Evolutionary conservation across 2,797 vertebrate species (phyloP).

Genomic region (Gallinago solitaria): DNA sequence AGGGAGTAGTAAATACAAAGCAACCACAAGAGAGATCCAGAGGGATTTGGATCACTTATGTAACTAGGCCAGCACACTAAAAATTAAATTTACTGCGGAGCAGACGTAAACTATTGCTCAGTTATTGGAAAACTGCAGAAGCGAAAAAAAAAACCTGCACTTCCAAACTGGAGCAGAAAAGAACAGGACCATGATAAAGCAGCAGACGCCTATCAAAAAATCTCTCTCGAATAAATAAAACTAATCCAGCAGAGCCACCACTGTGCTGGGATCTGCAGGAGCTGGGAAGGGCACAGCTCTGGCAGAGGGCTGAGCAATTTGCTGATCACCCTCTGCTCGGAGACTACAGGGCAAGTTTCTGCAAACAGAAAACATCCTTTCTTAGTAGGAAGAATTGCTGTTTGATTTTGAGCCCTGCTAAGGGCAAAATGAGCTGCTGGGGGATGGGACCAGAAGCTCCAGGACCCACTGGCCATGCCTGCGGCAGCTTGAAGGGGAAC

Average conservation of each 20-base stretch:
- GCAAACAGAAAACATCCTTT: not conserved
- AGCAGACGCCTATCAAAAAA: not conserved
- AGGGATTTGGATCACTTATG: slow-evolving; percentile 66
- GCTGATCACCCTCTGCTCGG: not conserved
- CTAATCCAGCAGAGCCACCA: not conserved
- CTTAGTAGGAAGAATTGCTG: not conserved
- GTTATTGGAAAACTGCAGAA: slow-evolving; percentile 35
- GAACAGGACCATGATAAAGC: not conserved
- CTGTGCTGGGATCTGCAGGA: not conserved
- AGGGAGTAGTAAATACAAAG: slow-evolving; percentile 72
- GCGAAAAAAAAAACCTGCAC: not conserved
- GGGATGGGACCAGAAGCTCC: not conserved
- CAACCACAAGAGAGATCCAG: slow-evolving; percentile 44
- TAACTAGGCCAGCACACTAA: slow-evolving; percentile 63
- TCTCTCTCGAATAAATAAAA: not conserved
- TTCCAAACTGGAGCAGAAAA: not conserved
- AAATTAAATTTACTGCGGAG: slow-evolving; percentile 24
- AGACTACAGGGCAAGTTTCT: not conserved
- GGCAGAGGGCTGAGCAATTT: not conserved
- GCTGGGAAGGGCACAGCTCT: not conserved
- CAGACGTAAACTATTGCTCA: slow-evolving; percentile 9
- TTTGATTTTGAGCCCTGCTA: fast-evolving
- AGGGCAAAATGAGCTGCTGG: fast-evolving
- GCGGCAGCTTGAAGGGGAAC: not conserved
- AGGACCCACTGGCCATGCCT: fast-evolving